Evolutionary conservation across 1,140 invertebrate genomes (phyloP), one percentile per base, ranked within the genome.

Genomic region (Pogonognathellus flavescens): DNA sequence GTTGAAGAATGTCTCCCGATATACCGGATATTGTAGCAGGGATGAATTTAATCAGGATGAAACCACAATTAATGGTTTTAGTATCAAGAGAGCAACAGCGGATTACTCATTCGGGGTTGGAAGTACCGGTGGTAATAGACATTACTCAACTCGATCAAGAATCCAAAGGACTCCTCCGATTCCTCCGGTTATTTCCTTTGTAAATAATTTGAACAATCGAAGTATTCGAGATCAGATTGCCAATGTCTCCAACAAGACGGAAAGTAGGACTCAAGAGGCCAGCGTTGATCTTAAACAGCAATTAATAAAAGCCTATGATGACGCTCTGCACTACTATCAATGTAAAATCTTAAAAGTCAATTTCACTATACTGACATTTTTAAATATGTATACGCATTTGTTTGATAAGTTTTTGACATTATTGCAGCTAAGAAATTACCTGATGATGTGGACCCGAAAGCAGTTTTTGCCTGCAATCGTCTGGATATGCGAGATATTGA

Each of bases 391-490:
- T n/a, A 11, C 60, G 8, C 6, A 3, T 31, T 57, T 14, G 18
- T 66, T 62, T 16, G 1, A 16, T 22, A 62, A 20, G 16, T 87
- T 86, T 22, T 82, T 86, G 20, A 9, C 55, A 10, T 52, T 82
- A 0, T 82, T 89, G 10, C 90, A 97, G 95, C 95, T 1, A 97
- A 97, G 90, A 97, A 97, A 89, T 91, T 96, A 13, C 96, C 96
- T 20, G 93, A 94, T 89, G 95, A 97, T 92, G 96, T 97, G 0
- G 95, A 96, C 89, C 93, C 94, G 0, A 92, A 93, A 88, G 96
- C 95, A 20, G 96, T 99, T 0, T 99, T 99, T 92, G 96, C 97
- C n/a, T 99, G 97, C 91, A 99, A 99, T 92, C 97, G 99, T 90
- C 92, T 99, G 22, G 95, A 98, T 91, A 91, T 99, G 25, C 93